phyloP scores from a whole-genome alignment of 2,888 invertebrate species.

The Acleris sparsana region DNA sequence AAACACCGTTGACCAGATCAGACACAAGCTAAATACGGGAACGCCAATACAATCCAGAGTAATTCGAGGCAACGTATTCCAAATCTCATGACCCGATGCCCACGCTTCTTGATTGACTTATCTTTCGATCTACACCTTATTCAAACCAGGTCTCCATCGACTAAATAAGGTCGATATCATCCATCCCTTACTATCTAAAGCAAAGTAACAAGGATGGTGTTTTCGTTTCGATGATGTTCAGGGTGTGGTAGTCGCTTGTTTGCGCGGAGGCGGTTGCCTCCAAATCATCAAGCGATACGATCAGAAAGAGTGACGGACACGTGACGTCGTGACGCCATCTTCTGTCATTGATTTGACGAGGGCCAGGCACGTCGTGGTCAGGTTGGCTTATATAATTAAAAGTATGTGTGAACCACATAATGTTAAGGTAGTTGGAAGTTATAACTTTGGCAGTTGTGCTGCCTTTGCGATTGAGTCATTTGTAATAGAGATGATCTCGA shows the following conservation, averaged over 20 bases:
- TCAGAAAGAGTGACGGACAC: constrained; percentile 47
- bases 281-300: constrained; percentile 67
- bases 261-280: constrained; percentile 62
- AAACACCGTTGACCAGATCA: constrained; percentile 27
- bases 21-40: constrained; percentile 27
- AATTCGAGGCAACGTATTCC: constrained; percentile 43
- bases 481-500: no score
- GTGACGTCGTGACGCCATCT: constrained; percentile 55
- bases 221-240: background rate
- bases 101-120: constrained; percentile 65
- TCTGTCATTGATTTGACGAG: constrained; percentile 69
- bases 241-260: constrained; percentile 45
- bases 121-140: constrained; percentile 54
- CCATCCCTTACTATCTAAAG: background rate
- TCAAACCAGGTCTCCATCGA: constrained; percentile 6
- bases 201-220: constrained; percentile 2
- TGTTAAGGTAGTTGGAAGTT: no score
- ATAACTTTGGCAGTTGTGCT: no score
- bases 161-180: background rate
- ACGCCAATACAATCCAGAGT: constrained; percentile 39
- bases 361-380: constrained; percentile 40
- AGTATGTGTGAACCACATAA: background rate
- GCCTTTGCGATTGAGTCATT: no score
- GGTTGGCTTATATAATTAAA: constrained; percentile 24
- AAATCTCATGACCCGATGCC: constrained; percentile 48